Percentiles rank a stretch among this genome's conserved stretches.
These are phyloP conservation scores for Nasua narica DNA, from an alignment of 2,797 vertebrate species.

Conservation along the genomic window DNA sequence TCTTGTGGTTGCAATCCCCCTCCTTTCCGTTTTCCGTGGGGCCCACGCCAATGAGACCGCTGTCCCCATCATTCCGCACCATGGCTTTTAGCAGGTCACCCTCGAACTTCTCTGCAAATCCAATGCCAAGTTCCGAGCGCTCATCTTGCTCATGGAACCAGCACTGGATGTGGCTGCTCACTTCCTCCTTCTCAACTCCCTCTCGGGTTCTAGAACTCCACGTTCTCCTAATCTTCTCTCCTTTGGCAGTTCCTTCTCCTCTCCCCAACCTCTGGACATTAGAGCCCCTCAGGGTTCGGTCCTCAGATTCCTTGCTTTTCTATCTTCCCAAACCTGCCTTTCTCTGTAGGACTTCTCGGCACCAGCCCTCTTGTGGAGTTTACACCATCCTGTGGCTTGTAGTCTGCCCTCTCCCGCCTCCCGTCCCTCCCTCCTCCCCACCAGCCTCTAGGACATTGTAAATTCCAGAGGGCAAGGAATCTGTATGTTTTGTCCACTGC, in stretches of 20 bases:
- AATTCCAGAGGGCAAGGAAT: not conserved
- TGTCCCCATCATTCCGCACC: not conserved
- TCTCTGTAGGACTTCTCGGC: not conserved
- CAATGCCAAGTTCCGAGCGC: rapidly evolving
- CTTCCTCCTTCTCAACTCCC: not conserved
- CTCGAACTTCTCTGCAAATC: not conserved
- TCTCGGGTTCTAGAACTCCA: not conserved
- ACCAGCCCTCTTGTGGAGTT: not conserved
- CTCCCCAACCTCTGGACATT: not conserved
- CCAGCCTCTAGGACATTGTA: not conserved
- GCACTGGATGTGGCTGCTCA: rapidly evolving
- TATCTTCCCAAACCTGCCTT: not conserved
- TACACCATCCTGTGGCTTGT: rapidly evolving
- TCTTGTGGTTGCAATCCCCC: not conserved
- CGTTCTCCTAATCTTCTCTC: not conserved
- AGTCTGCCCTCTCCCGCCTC: not conserved
- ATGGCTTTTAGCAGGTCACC: not conserved
- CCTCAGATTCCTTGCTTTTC: not conserved
- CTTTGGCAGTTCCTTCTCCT: not conserved
- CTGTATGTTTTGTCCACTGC: not conserved
- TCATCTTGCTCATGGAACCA: not conserved
- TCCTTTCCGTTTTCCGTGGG: not conserved
- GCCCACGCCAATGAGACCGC: not conserved
- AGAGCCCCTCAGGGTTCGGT: not conserved
- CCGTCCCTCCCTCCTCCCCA: no score